phyloP scores from a whole-genome alignment of 2,797 vertebrate species.

The Coendou prehensilis region DNA sequence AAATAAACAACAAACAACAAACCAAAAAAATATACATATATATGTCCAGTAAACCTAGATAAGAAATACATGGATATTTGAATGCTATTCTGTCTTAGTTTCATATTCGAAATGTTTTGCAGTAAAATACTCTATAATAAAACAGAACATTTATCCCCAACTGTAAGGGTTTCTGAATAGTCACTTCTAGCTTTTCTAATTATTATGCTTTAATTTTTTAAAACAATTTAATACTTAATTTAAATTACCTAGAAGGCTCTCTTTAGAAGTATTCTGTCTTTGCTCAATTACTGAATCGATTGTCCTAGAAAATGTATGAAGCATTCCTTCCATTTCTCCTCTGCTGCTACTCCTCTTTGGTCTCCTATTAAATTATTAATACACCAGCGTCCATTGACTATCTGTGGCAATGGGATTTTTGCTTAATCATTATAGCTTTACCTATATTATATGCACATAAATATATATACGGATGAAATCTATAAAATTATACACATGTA shows the following conservation, averaged over 20 bases:
- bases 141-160: conserved; percentile 2
- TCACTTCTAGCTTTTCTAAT: conserved; percentile 34
- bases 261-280: background rate
- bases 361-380: conserved; percentile 11
- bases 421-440: conserved; percentile 14
- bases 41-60: background rate
- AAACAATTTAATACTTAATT: conserved; percentile 31
- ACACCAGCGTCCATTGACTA: background rate
- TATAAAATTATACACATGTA: no score
- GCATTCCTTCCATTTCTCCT: background rate
- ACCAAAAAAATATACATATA: background rate
- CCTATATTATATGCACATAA: background rate
- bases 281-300: background rate
- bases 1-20: background rate
- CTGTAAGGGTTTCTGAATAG: background rate
- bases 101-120: background rate
- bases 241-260: conserved; percentile 4
- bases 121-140: background rate
- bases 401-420: background rate
- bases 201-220: background rate
- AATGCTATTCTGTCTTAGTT: background rate
- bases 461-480: background rate
- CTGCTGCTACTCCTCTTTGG: background rate
- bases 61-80: background rate
- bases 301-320: conserved; percentile 15